phyloP scores from a whole-genome alignment of 2,888 invertebrate genomes.

The Phorcus lineatus region DNA sequence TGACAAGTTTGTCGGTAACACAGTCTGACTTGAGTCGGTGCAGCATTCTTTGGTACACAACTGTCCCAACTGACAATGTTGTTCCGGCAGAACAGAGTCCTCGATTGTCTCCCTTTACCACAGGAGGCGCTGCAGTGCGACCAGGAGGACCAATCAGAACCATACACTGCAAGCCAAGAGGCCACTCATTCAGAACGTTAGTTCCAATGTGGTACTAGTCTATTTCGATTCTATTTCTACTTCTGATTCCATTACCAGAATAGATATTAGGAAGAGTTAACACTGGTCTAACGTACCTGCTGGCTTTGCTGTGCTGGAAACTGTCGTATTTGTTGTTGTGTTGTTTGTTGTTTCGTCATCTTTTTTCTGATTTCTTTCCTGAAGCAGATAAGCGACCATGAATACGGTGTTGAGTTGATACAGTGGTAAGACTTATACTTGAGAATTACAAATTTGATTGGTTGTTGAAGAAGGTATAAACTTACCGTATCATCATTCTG shows the following conservation, averaged over 20 bases:
- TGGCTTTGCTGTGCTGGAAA: no score
- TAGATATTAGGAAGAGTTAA: no score
- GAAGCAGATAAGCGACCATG: no score
- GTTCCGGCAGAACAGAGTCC: slow-evolving; percentile 61
- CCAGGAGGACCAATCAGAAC: slow-evolving; percentile 67
- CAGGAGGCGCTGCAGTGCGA: slow-evolving; percentile 67
- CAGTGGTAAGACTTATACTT: no score
- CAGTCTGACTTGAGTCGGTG: slow-evolving; percentile 43
- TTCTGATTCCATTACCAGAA: no score
- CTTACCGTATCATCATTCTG: slow-evolving; percentile 40
- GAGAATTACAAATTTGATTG: no score
- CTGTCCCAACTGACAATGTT: slow-evolving; percentile 42
- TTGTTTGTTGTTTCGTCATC: no score
- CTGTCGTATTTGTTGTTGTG: no score
- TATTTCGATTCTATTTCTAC: no score
- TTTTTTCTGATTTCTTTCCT: no score
- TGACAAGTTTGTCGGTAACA: slow-evolving; percentile 45
- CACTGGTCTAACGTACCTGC: no score
- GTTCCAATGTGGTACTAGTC: no score
- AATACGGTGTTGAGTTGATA: neutral
- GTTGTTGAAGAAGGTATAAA: neutral
- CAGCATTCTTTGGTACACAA: slow-evolving; percentile 42
- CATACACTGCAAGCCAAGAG: slow-evolving; percentile 44
- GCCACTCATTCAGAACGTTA: slow-evolving; percentile 30
- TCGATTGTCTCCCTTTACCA: slow-evolving; percentile 64